These are phyloP conservation scores for Imbricaverruca yamaguchii DNA, from an alignment of 2,888 invertebrate species.

Conservation along the genomic window DNA sequence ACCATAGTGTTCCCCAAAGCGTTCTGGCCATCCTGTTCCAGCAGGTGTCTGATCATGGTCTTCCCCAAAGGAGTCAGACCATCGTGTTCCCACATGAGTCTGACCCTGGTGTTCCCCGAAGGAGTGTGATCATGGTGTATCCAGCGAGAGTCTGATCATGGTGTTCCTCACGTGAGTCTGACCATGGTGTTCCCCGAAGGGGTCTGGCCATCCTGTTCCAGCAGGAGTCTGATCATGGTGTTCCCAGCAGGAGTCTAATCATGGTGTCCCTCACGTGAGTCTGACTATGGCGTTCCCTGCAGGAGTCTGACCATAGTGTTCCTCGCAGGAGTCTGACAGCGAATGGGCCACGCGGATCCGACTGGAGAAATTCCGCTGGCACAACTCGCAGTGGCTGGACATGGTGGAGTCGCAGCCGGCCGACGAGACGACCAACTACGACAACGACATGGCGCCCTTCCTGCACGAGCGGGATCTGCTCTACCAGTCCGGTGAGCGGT, in stretches of 20 bases:
- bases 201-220: no score
- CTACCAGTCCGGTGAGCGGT: neutral
- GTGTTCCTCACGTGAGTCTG: no score
- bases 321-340: slow-evolving; percentile 59
- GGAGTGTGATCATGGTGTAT: no score
- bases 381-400: slow-evolving; percentile 96
- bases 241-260: no score
- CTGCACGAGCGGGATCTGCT: slow-evolving; percentile 16
- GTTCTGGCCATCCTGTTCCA: no score
- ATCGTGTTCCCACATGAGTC: no score
- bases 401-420: slow-evolving; percentile 63
- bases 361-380: slow-evolving; percentile 91
- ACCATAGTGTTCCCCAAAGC: no score
- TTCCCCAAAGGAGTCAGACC: neutral
- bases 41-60: no score
- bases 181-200: no score
- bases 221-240: no score
- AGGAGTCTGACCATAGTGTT: neutral
- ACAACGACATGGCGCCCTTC: slow-evolving; percentile 19
- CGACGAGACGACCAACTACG: slow-evolving; percentile 25
- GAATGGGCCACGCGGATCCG: slow-evolving; percentile 92
- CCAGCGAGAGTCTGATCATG: neutral
- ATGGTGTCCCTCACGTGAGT: neutral
- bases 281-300: no score
- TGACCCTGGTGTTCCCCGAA: no score